Conservation (phyloP, 1,140 invertebrate species). For the roundworm (Caenorhabditis elegans) region WBcel235 BX284602.5:7549001-7549500, state of each 20-base stretch:
- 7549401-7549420: conserved; percentile 56
- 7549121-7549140: background rate
- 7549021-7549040: background rate
- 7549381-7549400: conserved; percentile 62
- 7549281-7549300: background rate
- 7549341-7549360: background rate
- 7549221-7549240: conserved; percentile 1
- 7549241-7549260: conserved; percentile 23
- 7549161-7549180: conserved; percentile 21
- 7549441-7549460: conserved; percentile 49
- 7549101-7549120: conserved; percentile 18
- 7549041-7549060: conserved; percentile 4
- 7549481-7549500: too few relatives aligned
- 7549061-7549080: conserved; percentile 28
- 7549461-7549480: too few relatives aligned
- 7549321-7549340: background rate
- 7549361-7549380: conserved; percentile 48
- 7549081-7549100: conserved; percentile 29
- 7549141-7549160: background rate
- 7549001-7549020: background rate
- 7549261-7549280: conserved; percentile 29
- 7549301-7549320: background rate
- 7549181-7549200: conserved; percentile 6
- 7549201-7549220: conserved; percentile 1
- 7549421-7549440: conserved; percentile 50